These are phyloP conservation scores for Poecilia picta DNA, from an alignment of 2,797 vertebrate genomes.

Conservation along the genomic window DNA sequence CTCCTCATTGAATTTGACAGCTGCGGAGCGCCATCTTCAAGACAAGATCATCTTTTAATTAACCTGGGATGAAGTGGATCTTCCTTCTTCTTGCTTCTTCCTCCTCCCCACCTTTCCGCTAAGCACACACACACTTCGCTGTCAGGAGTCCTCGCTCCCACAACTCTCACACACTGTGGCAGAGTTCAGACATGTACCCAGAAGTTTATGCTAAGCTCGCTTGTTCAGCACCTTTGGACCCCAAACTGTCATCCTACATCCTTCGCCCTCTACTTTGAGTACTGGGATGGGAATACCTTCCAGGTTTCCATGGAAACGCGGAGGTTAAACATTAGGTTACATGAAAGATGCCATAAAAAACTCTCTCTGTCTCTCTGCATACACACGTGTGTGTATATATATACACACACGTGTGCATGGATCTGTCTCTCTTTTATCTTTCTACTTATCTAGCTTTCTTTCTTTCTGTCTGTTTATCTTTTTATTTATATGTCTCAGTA, in stretches of 20 bases:
- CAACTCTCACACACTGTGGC: background rate
- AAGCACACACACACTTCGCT: background rate
- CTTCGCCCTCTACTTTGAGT: background rate
- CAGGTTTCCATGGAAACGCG: background rate
- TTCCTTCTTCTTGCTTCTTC: constrained; percentile 14
- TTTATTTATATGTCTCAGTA: no score
- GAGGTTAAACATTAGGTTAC: background rate
- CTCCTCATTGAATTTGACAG: constrained; percentile 60
- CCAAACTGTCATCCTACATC: background rate
- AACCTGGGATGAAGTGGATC: constrained; percentile 54
- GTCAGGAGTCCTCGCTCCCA: background rate
- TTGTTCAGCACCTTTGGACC: background rate
- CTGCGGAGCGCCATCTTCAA: constrained; percentile 55
- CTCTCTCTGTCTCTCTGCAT: background rate
- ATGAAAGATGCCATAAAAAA: background rate
- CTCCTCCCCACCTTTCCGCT: background rate
- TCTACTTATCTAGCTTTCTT: no score
- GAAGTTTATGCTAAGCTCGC: background rate
- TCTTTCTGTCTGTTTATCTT: no score
- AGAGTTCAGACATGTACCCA: background rate
- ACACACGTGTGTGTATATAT: no score
- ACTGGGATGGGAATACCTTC: background rate
- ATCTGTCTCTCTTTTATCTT: no score
- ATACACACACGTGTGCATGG: no score
- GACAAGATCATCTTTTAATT: constrained; percentile 72